Conservation (phyloP, 1,140 invertebrate species). For the Drosophila auraria region DNA sequence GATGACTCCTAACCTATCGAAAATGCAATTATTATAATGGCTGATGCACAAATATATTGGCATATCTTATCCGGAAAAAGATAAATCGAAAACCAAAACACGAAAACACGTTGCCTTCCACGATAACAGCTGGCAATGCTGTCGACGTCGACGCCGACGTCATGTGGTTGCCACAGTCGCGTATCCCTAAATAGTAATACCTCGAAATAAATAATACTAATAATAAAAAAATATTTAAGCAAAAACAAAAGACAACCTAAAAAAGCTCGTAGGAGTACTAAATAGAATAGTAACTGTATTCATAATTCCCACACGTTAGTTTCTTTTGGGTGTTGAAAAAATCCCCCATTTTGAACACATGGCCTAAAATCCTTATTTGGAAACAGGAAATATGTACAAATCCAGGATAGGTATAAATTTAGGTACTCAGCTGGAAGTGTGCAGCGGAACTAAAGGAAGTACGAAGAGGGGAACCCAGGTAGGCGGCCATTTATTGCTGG, state of each 20-base stretch:
- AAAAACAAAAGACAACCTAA: neutral
- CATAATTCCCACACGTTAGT: neutral
- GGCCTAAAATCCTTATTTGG: neutral
- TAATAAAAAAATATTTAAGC: no score
- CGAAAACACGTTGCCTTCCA: slow-evolving; percentile 40
- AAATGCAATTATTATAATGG: slow-evolving; percentile 25
- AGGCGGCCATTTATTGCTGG: slow-evolving; percentile 26
- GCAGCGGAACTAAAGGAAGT: slow-evolving; percentile 42
- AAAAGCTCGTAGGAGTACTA: neutral
- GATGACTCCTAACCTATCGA: neutral
- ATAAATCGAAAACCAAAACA: slow-evolving; percentile 27
- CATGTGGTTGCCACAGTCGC: slow-evolving; percentile 7
- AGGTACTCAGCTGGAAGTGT: slow-evolving; percentile 9
- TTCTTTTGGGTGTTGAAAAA: neutral
- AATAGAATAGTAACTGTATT: neutral
- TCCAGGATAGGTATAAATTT: slow-evolving; percentile 23
- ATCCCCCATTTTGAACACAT: neutral
- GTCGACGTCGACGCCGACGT: slow-evolving; percentile 18
- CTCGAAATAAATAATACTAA: neutral
- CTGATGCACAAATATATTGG: slow-evolving; percentile 14
- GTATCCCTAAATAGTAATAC: neutral
- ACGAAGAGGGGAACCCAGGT: slow-evolving; percentile 20
- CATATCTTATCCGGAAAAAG: slow-evolving; percentile 18
- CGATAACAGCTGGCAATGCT: slow-evolving; percentile 55
- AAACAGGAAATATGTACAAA: slow-evolving; percentile 21